Conservation (phyloP, 2,797 vertebrate species). For the Propithecus deckenii region DNA sequence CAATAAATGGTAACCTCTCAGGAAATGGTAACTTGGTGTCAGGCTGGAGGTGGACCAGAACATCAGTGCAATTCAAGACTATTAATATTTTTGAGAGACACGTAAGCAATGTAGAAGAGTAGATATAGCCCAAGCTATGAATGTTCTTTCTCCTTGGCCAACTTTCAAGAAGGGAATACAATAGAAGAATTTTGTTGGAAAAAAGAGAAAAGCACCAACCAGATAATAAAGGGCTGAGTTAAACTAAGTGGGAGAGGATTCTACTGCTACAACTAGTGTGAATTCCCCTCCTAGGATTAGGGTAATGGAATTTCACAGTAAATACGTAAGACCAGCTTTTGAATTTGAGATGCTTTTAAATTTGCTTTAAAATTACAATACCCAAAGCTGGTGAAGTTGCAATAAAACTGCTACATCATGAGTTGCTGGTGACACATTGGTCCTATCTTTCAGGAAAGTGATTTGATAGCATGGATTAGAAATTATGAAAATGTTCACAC, state of each 20-base stretch:
- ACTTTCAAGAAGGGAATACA: neutral
- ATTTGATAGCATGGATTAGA: constrained; percentile 21
- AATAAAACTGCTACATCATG: neutral
- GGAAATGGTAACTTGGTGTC: neutral
- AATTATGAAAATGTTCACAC: constrained; percentile 5
- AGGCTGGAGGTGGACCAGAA: constrained; percentile 15
- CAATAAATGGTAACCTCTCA: neutral
- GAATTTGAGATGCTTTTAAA: constrained; percentile 49
- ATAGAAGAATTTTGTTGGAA: neutral
- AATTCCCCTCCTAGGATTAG: neutral
- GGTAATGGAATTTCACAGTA: constrained; percentile 14
- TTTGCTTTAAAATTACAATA: neutral
- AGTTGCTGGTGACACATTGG: neutral
- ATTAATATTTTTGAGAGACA: neutral
- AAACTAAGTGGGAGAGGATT: neutral
- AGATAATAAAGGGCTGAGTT: neutral
- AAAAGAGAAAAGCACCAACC: neutral
- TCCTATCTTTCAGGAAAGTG: constrained; percentile 20
- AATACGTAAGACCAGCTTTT: neutral
- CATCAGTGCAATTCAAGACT: neutral
- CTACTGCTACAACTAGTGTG: neutral
- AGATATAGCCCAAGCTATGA: neutral
- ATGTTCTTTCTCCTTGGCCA: neutral
- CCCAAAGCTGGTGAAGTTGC: neutral
- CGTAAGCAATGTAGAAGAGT: neutral